Percentiles rank a stretch among this genome's conserved stretches.
These are phyloP conservation scores for Actinernus sp. DNA, from an alignment of 92 coral and sea anemone genomes.

Conservation along the genomic window DNA sequence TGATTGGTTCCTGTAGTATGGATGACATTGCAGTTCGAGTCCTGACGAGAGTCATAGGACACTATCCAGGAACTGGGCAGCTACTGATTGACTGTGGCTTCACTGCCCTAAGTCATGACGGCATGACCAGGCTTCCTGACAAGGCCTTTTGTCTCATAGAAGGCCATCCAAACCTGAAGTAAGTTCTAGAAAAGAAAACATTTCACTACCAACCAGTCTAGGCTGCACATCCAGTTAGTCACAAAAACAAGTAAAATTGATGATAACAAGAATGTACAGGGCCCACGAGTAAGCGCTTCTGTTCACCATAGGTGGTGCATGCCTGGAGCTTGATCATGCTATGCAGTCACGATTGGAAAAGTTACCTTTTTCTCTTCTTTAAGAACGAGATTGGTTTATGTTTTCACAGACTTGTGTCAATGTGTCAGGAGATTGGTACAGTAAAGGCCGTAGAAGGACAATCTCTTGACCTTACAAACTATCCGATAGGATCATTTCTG, in stretches of 20 bases:
- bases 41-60: conserved; percentile 87
- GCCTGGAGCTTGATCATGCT: neutral
- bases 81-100: conserved; percentile 96
- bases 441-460: conserved; percentile 73
- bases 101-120: conserved; percentile 86
- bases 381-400: no score
- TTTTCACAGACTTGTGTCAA: conserved; percentile 61
- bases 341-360: no score
- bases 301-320: no score
- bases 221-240: neutral
- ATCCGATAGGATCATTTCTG: conserved; percentile 88
- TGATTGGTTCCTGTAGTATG: conserved; percentile 76
- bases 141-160: conserved; percentile 81
- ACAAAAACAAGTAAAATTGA: no score
- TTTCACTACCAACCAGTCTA: neutral
- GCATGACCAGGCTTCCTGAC: conserved; percentile 68
- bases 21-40: conserved; percentile 87
- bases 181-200: conserved; percentile 24
- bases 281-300: no score
- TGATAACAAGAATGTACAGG: no score
- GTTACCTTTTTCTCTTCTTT: no score
- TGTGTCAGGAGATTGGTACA: conserved; percentile 89
- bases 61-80: conserved; percentile 76
- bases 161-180: conserved; percentile 96
- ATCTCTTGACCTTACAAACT: conserved; percentile 69